phyloP scores from a whole-genome alignment of 2,113 vertebrate species.

The Stegostoma tigrinum region DNA sequence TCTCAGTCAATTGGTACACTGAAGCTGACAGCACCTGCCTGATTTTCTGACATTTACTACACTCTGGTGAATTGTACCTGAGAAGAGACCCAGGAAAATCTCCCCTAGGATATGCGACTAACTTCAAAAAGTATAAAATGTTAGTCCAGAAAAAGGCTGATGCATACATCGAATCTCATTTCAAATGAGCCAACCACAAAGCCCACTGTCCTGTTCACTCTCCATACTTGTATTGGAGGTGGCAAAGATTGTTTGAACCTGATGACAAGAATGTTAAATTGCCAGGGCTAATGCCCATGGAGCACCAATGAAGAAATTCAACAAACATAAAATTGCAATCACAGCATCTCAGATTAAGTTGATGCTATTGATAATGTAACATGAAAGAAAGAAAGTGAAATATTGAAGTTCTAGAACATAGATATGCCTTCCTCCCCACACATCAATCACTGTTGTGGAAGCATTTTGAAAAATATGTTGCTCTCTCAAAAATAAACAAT shows the following conservation, averaged over 20 bases:
- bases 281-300: not conserved
- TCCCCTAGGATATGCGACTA: not conserved
- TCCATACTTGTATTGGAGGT: not conserved
- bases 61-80: not conserved
- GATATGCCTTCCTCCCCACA: not conserved
- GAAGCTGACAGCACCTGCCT: not conserved
- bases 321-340: not conserved
- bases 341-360: not conserved
- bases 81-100: not conserved
- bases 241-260: not conserved
- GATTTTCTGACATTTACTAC: not conserved
- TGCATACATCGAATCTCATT: not conserved
- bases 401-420: not conserved
- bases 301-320: not conserved
- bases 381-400: not conserved
- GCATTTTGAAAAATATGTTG: not conserved
- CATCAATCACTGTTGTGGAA: not conserved
- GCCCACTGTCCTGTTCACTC: not conserved
- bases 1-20: not conserved
- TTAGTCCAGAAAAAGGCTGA: not conserved
- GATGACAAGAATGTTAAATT: not conserved
- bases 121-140: not conserved
- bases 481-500: not conserved
- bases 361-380: not conserved
- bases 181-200: not conserved